Evolutionary conservation across 2,113 vertebrate species (phyloP).

Genomic region (Salvator merianae): DNA sequence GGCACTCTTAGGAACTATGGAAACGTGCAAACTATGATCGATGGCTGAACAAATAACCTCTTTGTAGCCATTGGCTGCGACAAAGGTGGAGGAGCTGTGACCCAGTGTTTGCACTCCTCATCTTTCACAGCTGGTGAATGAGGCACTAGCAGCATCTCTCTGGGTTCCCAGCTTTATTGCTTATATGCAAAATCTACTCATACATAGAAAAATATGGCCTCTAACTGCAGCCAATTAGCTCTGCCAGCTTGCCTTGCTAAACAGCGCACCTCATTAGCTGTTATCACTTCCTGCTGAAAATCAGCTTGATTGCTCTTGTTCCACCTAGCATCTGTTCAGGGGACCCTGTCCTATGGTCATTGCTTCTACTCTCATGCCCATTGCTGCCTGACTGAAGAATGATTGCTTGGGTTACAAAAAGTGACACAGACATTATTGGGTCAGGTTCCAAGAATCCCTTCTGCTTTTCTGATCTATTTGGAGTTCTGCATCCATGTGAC

Average conservation of each 20-base stretch:
- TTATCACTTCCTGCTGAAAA: constrained; percentile 51
- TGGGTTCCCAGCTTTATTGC: constrained; percentile 32
- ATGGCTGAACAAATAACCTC: constrained; percentile 8
- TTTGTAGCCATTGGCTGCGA: constrained; percentile 22
- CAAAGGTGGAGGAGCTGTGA: neutral
- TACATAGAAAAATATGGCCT: constrained; percentile 50
- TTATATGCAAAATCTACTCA: constrained; percentile 46
- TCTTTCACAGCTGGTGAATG: constrained; percentile 42
- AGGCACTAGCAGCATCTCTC: constrained; percentile 23
- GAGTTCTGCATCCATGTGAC: neutral
- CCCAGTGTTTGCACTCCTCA: neutral
- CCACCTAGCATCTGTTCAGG: constrained; percentile 54
- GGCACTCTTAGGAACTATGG: neutral
- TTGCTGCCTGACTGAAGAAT: constrained; percentile 49
- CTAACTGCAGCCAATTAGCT: constrained; percentile 50
- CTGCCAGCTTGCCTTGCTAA: constrained; percentile 50
- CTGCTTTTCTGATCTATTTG: constrained; percentile 34
- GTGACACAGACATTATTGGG: constrained; percentile 44
- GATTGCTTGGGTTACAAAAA: constrained; percentile 56
- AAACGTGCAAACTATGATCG: neutral
- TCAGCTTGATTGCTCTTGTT: constrained; percentile 47
- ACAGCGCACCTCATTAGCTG: constrained; percentile 51
- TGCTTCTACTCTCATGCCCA: constrained; percentile 40
- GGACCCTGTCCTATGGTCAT: constrained; percentile 47
- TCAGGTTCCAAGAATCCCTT: constrained; percentile 41